These are phyloP conservation scores for Drosophila pseudotakahashii DNA, from an alignment of 2,888 invertebrate genomes.

Conservation along the genomic window DNA sequence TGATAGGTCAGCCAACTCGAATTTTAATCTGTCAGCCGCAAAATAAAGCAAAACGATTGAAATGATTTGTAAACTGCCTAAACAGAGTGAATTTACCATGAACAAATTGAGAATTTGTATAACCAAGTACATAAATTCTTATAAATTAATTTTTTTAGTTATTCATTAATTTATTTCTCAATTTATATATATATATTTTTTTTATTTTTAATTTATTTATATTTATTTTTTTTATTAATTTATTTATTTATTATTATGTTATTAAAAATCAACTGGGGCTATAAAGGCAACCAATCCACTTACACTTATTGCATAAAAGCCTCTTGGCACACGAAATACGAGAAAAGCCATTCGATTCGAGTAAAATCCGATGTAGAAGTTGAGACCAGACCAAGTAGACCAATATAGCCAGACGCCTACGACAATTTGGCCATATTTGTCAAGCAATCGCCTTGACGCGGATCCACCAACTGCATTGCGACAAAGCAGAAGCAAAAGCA, in stretches of 20 bases:
- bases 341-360: too few relatives aligned
- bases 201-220: too few relatives aligned
- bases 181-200: too few relatives aligned
- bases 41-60: neutral
- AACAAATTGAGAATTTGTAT: too few relatives aligned
- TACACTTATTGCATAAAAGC: slow-evolving; percentile 39
- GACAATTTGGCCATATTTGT: slow-evolving; percentile 70
- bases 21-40: neutral
- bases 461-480: slow-evolving; percentile 34
- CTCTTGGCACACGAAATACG: slow-evolving; percentile 31
- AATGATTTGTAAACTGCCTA: neutral
- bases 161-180: too few relatives aligned
- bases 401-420: slow-evolving; percentile 59
- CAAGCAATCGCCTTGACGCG: slow-evolving; percentile 60
- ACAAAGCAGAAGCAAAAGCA: slow-evolving; percentile 27
- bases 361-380: slow-evolving; percentile 26
- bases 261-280: neutral
- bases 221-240: too few relatives aligned
- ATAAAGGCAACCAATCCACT: neutral
- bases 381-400: slow-evolving; percentile 33
- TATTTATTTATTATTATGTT: too few relatives aligned
- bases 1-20: slow-evolving; percentile 2
- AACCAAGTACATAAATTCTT: too few relatives aligned
- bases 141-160: too few relatives aligned
- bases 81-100: too few relatives aligned